Conservation (phyloP, 2,797 vertebrate species). For the Brachymystax lenok region DNA sequence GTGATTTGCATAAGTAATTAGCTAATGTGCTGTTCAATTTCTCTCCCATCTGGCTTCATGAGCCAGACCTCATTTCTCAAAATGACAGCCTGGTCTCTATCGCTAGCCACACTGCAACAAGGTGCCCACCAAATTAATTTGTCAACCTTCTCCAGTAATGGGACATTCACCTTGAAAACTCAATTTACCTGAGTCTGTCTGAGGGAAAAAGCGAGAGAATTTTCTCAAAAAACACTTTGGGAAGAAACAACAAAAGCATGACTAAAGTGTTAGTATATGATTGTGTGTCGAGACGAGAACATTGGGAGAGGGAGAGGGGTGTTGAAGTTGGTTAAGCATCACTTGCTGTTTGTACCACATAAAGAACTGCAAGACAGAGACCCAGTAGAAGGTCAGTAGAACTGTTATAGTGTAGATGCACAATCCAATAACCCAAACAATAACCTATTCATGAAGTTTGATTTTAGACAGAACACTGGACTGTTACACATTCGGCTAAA, state of each 20-base stretch:
- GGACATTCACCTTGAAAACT: slow-evolving; percentile 85
- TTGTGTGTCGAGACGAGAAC: slow-evolving; percentile 43
- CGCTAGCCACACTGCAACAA: slow-evolving; percentile 75
- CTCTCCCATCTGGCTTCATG: slow-evolving; percentile 75
- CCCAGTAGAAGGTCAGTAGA: background rate
- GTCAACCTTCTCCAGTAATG: slow-evolving; percentile 81
- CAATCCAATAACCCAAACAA: background rate
- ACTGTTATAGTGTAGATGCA: background rate
- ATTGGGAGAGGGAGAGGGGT: background rate
- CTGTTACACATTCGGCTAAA: background rate
- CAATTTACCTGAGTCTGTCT: slow-evolving; percentile 75
- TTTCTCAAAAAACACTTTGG: slow-evolving; percentile 38
- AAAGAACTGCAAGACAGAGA: background rate
- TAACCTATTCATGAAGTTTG: background rate
- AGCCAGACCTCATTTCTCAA: slow-evolving; percentile 80
- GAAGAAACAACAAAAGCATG: slow-evolving; percentile 16
- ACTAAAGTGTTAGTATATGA: slow-evolving; percentile 23
- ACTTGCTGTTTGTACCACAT: background rate
- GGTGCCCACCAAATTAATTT: slow-evolving; percentile 79
- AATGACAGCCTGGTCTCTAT: slow-evolving; percentile 81
- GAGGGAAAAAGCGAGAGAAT: slow-evolving; percentile 37
- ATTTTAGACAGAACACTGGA: background rate
- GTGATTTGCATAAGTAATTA: slow-evolving; percentile 84
- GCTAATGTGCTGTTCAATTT: slow-evolving; percentile 81
- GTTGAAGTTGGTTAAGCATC: background rate